Evolutionary conservation across 2,797 vertebrate species (phyloP).

Genomic region (Amblyraja radiata): DNA sequence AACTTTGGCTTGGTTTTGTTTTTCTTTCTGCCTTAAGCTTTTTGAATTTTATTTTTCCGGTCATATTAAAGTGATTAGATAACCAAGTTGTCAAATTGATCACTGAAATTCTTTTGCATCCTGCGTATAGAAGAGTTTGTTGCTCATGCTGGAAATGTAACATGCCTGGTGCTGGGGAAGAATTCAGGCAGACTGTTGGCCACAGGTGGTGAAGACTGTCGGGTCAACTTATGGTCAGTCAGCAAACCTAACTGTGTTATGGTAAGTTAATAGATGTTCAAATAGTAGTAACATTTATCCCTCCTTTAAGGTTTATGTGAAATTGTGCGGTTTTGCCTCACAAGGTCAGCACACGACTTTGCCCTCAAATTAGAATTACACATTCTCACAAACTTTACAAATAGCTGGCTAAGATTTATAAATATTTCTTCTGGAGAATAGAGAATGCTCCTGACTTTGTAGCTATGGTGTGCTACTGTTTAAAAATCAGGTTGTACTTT

Average conservation of each 20-base stretch:
- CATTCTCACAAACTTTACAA: background rate
- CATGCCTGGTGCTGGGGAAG: slow-evolving; percentile 78
- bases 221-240: slow-evolving; percentile 88
- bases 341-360: background rate
- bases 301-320: no score
- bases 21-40: background rate
- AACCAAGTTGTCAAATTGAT: background rate
- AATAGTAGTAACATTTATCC: background rate
- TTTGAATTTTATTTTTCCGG: background rate
- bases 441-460: background rate
- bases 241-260: slow-evolving; percentile 95
- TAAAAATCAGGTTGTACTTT: background rate
- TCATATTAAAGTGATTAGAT: background rate
- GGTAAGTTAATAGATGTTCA: slow-evolving; percentile 56
- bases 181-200: slow-evolving; percentile 84
- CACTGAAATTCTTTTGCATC: slow-evolving; percentile 38
- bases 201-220: slow-evolving; percentile 87
- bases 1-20: background rate
- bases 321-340: background rate
- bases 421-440: background rate
- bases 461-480: background rate
- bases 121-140: slow-evolving; percentile 75
- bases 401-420: background rate
- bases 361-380: background rate
- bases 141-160: slow-evolving; percentile 80